Base-by-base conservation (phyloP, 1,140 invertebrate genomes). In the Atta texana region DNA sequence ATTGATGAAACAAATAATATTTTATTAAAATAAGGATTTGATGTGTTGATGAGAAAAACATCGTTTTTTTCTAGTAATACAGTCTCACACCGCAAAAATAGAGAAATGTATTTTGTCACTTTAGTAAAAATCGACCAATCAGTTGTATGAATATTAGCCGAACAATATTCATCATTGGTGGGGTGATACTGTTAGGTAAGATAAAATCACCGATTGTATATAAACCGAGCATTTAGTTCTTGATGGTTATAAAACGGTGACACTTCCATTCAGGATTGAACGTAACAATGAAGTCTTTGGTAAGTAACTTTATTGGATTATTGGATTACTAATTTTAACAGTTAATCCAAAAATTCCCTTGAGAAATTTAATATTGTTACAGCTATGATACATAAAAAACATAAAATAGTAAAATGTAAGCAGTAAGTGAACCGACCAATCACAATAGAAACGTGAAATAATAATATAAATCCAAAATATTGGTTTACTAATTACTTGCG, bases 181-280 rank as follows among this genome's bases (percentile, higher is more conserved):
- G 68, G 24, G 87, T 53, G 71, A 84, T 18, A n/a, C 31, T 66
- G 16, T 89, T 89, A 78, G 44, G 87, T 59, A 89, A 89, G 82
- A 86, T 88, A 69, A 80, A 57, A 51, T 63, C 51, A 44, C 21
- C 31, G 69, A 68, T 85, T 77, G 78, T 86, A 74, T 88, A 71
- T 75, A 81, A 89, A 81, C 68, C 75, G 55, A 69, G 14, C n/a
- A 81, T 57, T 89, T 89, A 51, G 66, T 69, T 76, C 63, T 74
- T 71, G 76, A 59, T 61, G 21, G 49, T 18, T 85, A 72, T 16
- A 53, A 64, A 88, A 75, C 59, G 57, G 85, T 53, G 51, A 24
- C 76, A 69, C 34, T 61, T 85, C 31, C 55, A 55, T 71, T 51
- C 63, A 68, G 59, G 51, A 55, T 78, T 55, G 39, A 78, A 18